These are phyloP conservation scores for Lutjanus campechanus DNA, from an alignment of 2,797 vertebrate genomes.

Conservation along the genomic window DNA sequence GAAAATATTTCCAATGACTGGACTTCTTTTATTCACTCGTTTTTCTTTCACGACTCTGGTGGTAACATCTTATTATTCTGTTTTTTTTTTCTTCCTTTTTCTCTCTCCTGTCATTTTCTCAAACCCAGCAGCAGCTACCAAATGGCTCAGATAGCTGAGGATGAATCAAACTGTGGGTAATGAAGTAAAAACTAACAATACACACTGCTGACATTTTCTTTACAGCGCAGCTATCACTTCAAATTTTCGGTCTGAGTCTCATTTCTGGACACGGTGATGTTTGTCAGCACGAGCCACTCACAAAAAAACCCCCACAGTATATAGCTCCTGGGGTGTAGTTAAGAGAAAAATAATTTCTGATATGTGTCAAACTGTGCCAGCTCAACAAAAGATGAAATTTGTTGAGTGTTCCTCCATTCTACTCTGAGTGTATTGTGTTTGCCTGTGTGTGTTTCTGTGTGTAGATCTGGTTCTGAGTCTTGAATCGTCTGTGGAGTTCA, in stretches of 20 bases:
- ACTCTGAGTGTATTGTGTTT: conserved; percentile 7
- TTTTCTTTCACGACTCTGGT: conserved; percentile 24
- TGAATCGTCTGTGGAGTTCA: conserved; percentile 44
- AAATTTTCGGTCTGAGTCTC: conserved; percentile 24
- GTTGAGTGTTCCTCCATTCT: not conserved
- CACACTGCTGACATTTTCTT: conserved; percentile 43
- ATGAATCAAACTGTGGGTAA: conserved; percentile 52
- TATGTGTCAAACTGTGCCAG: conserved; percentile 51
- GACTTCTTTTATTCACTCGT: not conserved
- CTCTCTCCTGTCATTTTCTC: conserved; percentile 29
- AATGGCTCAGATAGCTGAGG: conserved; percentile 31
- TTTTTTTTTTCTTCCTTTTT: conserved; percentile 2
- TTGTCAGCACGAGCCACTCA: conserved; percentile 33
- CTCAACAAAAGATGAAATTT: conserved; percentile 55
- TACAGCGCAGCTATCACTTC: conserved; percentile 41
- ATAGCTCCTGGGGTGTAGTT: conserved; percentile 37
- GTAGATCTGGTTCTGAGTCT: conserved; percentile 28
- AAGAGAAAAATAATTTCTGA: conserved; percentile 62
- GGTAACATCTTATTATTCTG: conserved; percentile 26
- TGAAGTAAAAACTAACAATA: conserved; percentile 61
- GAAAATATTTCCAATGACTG: conserved; percentile 12
- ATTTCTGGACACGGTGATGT: conserved; percentile 51
- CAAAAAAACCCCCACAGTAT: conserved; percentile 17
- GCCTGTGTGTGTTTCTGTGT: conserved; percentile 31
- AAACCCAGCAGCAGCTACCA: conserved; percentile 35